Evolutionary conservation across 2,797 vertebrate genomes (phyloP).

Genomic region (Takifugu ocellatus): DNA sequence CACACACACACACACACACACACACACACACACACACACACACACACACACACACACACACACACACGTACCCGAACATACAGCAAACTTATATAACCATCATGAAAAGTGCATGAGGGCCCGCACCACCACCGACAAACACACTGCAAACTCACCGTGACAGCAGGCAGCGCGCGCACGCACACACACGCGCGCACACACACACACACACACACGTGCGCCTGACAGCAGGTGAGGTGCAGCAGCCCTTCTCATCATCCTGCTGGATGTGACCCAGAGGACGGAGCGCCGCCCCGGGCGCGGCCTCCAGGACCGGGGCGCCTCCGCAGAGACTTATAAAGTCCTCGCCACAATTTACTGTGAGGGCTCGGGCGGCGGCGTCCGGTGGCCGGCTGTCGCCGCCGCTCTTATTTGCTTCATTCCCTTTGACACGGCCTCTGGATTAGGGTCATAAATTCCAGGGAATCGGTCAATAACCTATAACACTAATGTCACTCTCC

Average conservation of each 20-base stretch:
- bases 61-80: constrained; percentile 31
- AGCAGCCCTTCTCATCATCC: constrained; percentile 63
- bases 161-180: not conserved
- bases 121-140: not conserved
- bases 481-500: constrained; percentile 76
- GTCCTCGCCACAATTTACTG: constrained; percentile 55
- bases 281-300: constrained; percentile 46
- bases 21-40: not conserved
- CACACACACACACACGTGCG: constrained; percentile 15
- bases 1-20: constrained; percentile 30
- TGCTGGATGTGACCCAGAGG: constrained; percentile 54
- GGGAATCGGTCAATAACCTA: constrained; percentile 77
- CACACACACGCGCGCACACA: not conserved
- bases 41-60: constrained; percentile 11
- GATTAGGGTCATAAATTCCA: constrained; percentile 75
- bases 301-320: constrained; percentile 40
- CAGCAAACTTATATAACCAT: constrained; percentile 54
- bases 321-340: constrained; percentile 59
- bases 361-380: constrained; percentile 47
- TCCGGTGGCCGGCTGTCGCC: constrained; percentile 44
- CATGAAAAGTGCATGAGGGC: constrained; percentile 49
- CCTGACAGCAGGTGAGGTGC: constrained; percentile 60
- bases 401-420: constrained; percentile 64
- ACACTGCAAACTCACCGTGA: constrained; percentile 22
- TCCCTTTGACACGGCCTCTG: constrained; percentile 64